Conservation (phyloP, 2,113 vertebrate species). For the Laticauda colubrina region DNA sequence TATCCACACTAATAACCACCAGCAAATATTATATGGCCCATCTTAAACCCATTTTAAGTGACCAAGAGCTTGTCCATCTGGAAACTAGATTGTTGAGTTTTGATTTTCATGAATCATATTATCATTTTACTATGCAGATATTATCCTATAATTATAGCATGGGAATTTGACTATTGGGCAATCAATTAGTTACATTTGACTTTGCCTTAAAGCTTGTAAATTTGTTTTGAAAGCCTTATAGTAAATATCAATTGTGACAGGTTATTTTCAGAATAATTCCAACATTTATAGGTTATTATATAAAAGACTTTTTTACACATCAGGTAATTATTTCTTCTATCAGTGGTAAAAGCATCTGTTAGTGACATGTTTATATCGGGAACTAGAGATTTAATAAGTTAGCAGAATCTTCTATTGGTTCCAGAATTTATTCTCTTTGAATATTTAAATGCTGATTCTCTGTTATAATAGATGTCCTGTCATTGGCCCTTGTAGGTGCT, state of each 20-base stretch:
- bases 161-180: neutral
- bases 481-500: neutral
- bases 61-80: neutral
- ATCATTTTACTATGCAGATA: constrained; percentile 11
- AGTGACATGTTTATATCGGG: neutral
- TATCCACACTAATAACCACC: constrained; percentile 8
- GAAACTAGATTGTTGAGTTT: constrained; percentile 11
- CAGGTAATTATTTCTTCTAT: neutral
- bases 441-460: neutral
- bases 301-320: neutral
- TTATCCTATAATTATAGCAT: neutral
- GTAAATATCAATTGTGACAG: neutral
- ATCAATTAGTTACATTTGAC: constrained; percentile 2
- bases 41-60: constrained; percentile 4
- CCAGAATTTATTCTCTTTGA: neutral
- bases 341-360: neutral
- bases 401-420: neutral
- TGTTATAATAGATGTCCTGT: neutral
- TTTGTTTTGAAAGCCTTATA: neutral
- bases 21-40: constrained; percentile 29
- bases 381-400: neutral
- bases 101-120: constrained; percentile 21
- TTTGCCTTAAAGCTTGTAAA: constrained; percentile 17
- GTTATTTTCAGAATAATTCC: neutral
- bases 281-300: neutral